Evolutionary conservation across 2,113 vertebrate species (phyloP).

Genomic region (Apteryx mantelli): DNA sequence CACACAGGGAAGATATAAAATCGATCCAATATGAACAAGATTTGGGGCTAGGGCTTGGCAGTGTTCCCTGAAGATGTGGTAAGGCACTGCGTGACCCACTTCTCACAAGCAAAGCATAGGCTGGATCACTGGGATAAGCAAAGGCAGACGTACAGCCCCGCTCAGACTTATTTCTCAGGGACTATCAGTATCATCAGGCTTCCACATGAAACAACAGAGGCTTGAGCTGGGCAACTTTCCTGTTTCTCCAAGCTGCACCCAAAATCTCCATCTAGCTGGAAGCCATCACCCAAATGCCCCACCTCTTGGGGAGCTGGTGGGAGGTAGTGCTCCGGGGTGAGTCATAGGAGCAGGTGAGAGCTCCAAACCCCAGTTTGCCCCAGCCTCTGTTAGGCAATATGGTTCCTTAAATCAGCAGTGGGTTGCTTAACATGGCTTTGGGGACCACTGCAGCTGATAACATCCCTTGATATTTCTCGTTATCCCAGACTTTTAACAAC

Average conservation of each 20-base stretch:
- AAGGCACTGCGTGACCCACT: not conserved
- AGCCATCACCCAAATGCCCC: not conserved
- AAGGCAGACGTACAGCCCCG: accelerated
- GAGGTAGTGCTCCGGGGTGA: accelerated
- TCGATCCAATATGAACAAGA: not conserved
- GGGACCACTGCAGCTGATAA: not conserved
- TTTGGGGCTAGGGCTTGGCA: not conserved
- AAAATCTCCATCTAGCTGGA: not conserved
- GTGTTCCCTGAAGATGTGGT: not conserved
- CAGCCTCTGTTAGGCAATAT: not conserved
- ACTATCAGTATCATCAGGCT: not conserved
- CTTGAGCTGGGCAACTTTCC: not conserved
- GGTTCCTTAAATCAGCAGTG: not conserved
- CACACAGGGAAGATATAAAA: not conserved
- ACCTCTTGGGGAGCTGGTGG: not conserved
- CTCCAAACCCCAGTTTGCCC: not conserved
- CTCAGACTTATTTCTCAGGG: not conserved
- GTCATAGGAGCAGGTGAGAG: accelerated
- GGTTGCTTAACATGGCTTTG: not conserved
- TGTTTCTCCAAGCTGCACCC: not conserved
- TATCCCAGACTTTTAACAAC: not conserved
- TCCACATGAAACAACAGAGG: not conserved
- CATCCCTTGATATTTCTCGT: not conserved
- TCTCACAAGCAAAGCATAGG: not conserved
- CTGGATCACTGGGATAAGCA: accelerated